Conservation (phyloP, 92 coral and sea anemone genomes). For the Metridium senile region DNA sequence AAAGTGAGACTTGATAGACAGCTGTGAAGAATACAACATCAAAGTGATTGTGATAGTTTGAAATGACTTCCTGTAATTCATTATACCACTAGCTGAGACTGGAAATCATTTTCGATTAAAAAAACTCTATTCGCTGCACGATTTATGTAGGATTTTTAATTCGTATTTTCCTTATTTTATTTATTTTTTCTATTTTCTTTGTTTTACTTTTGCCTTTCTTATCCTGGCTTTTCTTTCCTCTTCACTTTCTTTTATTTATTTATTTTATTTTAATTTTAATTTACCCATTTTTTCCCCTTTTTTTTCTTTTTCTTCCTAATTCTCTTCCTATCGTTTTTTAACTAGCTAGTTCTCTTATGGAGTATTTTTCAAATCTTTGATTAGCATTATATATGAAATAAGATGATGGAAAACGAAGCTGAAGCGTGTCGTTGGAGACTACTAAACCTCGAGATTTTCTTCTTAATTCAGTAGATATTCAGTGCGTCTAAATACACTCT, state of each 20-base stretch:
- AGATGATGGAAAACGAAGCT: too few relatives aligned
- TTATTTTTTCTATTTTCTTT: background rate
- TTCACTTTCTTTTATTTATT: background rate
- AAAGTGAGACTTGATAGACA: too few relatives aligned
- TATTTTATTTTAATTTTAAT: too few relatives aligned
- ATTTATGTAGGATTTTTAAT: background rate
- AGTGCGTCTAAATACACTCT: too few relatives aligned
- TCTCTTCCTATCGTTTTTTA: background rate
- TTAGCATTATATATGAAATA: too few relatives aligned
- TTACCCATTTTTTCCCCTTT: too few relatives aligned
- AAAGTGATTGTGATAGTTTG: background rate
- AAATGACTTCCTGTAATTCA: background rate
- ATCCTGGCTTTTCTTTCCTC: background rate
- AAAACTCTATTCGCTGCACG: background rate
- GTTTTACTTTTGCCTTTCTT: background rate
- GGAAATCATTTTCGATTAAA: constrained; percentile 8
- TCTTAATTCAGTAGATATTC: too few relatives aligned
- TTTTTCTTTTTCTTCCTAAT: too few relatives aligned
- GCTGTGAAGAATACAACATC: background rate
- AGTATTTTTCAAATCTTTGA: too few relatives aligned
- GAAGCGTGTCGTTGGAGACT: too few relatives aligned
- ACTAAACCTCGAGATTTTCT: too few relatives aligned
- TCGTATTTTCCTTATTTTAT: background rate
- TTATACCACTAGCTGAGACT: background rate
- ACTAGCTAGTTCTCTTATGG: too few relatives aligned